Evolutionary conservation across 1,140 invertebrate species (phyloP).

Genomic region (Drosophila erecta): DNA sequence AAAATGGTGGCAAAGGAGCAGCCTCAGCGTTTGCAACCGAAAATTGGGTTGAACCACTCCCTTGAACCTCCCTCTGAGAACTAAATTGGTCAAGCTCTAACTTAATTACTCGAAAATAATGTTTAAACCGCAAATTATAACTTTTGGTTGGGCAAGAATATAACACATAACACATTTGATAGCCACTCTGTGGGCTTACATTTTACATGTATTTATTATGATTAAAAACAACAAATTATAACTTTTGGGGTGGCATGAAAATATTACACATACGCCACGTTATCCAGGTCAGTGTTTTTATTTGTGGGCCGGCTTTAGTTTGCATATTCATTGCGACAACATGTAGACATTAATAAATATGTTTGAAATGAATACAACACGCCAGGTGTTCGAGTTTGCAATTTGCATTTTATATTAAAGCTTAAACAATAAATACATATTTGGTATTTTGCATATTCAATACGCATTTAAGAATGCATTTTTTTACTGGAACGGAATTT

Average conservation of each 20-base stretch:
- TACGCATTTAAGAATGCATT: no score
- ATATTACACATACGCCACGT: background rate
- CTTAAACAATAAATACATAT: no score
- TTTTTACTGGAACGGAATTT: no score
- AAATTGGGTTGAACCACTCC: background rate
- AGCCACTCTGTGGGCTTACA: background rate
- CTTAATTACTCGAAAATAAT: constrained; percentile 18
- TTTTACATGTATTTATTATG: background rate
- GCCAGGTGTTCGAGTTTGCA: no score
- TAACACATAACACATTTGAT: no score
- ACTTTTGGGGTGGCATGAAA: background rate
- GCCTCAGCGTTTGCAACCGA: constrained; percentile 6
- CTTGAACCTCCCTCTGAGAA: no score
- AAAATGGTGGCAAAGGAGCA: constrained; percentile 10
- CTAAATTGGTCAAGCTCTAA: constrained; percentile 3
- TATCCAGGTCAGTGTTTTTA: background rate
- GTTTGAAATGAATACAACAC: no score
- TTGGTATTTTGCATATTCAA: no score
- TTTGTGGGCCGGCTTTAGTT: background rate
- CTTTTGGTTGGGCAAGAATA: rapidly evolving
- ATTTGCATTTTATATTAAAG: no score
- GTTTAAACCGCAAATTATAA: constrained; percentile 5
- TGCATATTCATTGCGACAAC: background rate
- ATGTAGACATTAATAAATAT: background rate
- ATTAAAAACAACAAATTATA: constrained; percentile 5